A percentile compares a stretch with the other conserved stretches of the same genome.
Conservation (phyloP, 2,888 invertebrate genomes). For the Rugalucina vietnamica region DNA sequence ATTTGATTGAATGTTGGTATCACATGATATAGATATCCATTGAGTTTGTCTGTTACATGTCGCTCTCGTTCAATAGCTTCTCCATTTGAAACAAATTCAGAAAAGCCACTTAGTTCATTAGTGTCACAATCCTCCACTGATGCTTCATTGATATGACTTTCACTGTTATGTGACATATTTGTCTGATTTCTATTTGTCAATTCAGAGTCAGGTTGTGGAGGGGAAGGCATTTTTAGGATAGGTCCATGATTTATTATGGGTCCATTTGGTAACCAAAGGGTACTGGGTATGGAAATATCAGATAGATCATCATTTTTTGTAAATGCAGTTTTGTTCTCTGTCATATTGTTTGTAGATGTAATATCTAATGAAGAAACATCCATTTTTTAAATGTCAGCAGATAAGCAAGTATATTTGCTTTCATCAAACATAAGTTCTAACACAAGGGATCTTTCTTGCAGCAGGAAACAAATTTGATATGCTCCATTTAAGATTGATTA, state of each 20-base stretch:
- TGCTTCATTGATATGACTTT: not conserved
- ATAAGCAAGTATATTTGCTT: no score
- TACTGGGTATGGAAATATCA: not conserved
- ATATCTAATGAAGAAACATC: not conserved
- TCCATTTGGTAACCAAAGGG: not conserved
- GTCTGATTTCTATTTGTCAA: not conserved
- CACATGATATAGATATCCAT: not conserved
- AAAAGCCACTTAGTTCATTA: not conserved
- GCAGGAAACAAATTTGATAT: no score
- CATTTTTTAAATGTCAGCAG: not conserved
- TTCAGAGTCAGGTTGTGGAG: not conserved
- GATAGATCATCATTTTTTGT: not conserved
- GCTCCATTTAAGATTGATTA: no score
- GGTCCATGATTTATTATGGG: not conserved
- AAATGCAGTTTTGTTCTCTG: not conserved
- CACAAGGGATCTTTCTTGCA: no score
- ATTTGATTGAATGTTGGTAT: not conserved
- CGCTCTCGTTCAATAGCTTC: not conserved
- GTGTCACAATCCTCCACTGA: not conserved
- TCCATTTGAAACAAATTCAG: not conserved
- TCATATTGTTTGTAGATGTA: not conserved
- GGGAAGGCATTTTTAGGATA: not conserved
- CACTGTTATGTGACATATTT: not conserved
- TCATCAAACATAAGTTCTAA: no score
- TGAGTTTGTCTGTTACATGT: not conserved